Conservation (phyloP, 2,888 invertebrate species). For the Steinernema carpocapsae region DNA sequence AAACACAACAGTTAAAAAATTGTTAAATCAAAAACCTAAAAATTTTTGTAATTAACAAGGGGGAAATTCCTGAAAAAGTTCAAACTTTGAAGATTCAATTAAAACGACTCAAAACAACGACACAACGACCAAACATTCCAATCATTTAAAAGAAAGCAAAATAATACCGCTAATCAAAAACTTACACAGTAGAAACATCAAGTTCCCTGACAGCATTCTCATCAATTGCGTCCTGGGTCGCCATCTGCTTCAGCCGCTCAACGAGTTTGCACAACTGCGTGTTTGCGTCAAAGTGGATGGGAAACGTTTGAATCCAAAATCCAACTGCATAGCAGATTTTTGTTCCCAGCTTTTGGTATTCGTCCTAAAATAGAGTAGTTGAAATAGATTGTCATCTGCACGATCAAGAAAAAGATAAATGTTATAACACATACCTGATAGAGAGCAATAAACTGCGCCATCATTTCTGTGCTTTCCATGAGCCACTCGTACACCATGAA, state of each 20-base stretch:
- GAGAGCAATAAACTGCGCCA: constrained; percentile 57
- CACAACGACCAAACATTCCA: no score
- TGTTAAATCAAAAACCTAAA: no score
- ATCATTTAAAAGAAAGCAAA: no score
- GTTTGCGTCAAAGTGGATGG: constrained; percentile 74
- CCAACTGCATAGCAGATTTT: constrained; percentile 68
- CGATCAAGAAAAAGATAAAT: neutral
- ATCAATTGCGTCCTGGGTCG: constrained; percentile 44
- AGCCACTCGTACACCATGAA: constrained; percentile 73
- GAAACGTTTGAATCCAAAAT: constrained; percentile 73
- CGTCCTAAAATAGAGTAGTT: constrained; percentile 42
- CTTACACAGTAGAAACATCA: constrained; percentile 72
- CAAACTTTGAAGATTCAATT: no score
- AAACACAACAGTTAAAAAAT: no score
- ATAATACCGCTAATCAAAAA: constrained; percentile 35
- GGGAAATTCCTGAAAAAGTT: no score
- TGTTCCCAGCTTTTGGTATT: constrained; percentile 42
- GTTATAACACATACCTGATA: constrained; percentile 53
- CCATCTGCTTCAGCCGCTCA: constrained; percentile 70
- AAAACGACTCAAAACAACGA: no score
- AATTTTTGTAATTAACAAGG: no score
- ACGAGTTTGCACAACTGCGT: constrained; percentile 70
- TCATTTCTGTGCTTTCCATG: constrained; percentile 69
- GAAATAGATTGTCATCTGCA: neutral
- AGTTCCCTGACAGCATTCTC: constrained; percentile 49